These are phyloP conservation scores for Harpalus rubripes DNA, from an alignment of 2,888 invertebrate genomes.

Conservation along the genomic window DNA sequence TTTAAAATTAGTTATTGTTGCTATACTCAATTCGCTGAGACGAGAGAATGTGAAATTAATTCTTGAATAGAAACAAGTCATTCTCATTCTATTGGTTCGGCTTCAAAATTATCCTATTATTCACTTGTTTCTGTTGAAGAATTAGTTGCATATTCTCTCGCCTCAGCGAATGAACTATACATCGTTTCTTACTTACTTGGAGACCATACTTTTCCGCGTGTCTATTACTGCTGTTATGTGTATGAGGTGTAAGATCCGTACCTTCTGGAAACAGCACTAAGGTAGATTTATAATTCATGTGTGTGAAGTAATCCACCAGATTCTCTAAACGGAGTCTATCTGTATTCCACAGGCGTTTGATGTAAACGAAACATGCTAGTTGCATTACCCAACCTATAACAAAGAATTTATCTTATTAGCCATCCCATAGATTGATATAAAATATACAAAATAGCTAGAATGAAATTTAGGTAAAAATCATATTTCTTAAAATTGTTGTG, in stretches of 20 bases:
- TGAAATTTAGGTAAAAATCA: too few species aligned
- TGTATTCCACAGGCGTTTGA: slow-evolving; percentile 89
- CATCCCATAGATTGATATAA: too few species aligned
- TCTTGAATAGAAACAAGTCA: too few species aligned
- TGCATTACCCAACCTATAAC: slow-evolving; percentile 92
- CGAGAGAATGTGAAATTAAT: too few species aligned
- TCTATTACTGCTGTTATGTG: slow-evolving; percentile 84
- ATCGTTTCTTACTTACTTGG: slow-evolving; percentile 77
- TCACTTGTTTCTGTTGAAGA: too few species aligned
- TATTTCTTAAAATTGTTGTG: too few species aligned
- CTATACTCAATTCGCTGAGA: too few species aligned
- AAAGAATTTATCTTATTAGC: not conserved
- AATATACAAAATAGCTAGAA: too few species aligned
- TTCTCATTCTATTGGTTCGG: too few species aligned
- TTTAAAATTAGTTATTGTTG: not conserved
- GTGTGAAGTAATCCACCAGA: slow-evolving; percentile 86
- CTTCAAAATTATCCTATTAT: too few species aligned
- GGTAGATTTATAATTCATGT: slow-evolving; percentile 83
- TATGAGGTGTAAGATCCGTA: slow-evolving; percentile 87
- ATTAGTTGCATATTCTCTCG: too few species aligned
- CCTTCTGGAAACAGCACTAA: slow-evolving; percentile 94
- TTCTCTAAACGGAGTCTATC: slow-evolving; percentile 85
- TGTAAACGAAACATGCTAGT: slow-evolving; percentile 89
- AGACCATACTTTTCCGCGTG: slow-evolving; percentile 85
- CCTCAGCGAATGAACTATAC: too few species aligned